These are phyloP conservation scores for Eumeta japonica DNA, from an alignment of 1,140 invertebrate genomes.

Conservation along the genomic window DNA sequence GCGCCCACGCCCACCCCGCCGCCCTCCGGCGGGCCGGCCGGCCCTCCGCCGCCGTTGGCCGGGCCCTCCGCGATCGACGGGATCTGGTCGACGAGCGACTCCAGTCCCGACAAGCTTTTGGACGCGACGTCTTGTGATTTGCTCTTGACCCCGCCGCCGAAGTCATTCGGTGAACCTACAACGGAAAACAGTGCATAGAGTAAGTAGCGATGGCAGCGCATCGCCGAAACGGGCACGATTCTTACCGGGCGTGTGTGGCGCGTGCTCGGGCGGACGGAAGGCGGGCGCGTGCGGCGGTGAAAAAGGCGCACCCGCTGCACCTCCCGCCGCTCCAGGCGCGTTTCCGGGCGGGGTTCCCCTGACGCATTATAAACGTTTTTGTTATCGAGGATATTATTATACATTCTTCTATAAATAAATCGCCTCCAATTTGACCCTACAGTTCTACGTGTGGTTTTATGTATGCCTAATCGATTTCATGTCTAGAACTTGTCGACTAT, in stretches of 20 bases:
- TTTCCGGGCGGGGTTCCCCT: slow-evolving; percentile 31
- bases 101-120: slow-evolving; percentile 84
- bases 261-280: slow-evolving; percentile 28
- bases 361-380: slow-evolving; percentile 2
- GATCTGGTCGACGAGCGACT: slow-evolving; percentile 88
- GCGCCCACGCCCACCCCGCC: slow-evolving; percentile 11
- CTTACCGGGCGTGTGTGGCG: slow-evolving; percentile 1
- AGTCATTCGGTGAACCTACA: slow-evolving; percentile 34
- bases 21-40: slow-evolving; percentile 15
- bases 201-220: too few species aligned
- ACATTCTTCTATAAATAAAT: too few species aligned
- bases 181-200: slow-evolving; percentile 2
- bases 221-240: too few species aligned
- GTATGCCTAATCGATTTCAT: too few species aligned
- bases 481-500: too few species aligned
- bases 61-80: slow-evolving; percentile 75
- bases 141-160: slow-evolving; percentile 34
- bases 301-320: slow-evolving; percentile 17
- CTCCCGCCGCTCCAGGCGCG: slow-evolving; percentile 16
- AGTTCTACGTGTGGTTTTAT: too few species aligned
- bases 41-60: slow-evolving; percentile 11
- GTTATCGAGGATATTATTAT: too few species aligned
- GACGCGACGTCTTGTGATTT: slow-evolving; percentile 74
- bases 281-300: slow-evolving; percentile 23
- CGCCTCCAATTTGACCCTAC: too few species aligned